Conservation (phyloP, 30 jellyfish, hydroid and myxozoan genomes). For the Clytia hemisphaerica region DNA sequence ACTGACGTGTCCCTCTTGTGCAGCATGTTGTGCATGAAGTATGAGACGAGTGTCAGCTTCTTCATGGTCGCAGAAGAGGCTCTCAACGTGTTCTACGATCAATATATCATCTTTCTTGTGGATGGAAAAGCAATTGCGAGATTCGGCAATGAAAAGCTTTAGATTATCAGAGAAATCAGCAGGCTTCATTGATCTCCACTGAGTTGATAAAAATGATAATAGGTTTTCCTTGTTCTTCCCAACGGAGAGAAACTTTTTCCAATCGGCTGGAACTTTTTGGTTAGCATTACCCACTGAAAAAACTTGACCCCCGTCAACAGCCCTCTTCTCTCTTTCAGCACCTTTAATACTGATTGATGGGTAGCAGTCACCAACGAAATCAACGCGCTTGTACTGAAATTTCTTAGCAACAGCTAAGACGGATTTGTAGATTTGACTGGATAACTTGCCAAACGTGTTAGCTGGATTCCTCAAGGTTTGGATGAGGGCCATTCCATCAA, state of each 20-base stretch:
- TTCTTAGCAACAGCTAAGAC: conserved; percentile 13
- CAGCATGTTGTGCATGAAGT: conserved; percentile 3
- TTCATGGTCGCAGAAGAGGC: conserved; percentile 8
- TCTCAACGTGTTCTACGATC: too few species aligned
- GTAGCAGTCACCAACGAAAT: conserved; percentile 33
- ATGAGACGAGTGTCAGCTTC: conserved; percentile 9
- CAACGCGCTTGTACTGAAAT: conserved; percentile 10
- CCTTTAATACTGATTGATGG: conserved; percentile 20
- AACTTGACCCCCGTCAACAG: conserved; percentile 24
- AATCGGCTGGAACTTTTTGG: conserved; percentile 26
- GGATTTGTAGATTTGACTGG: neutral
- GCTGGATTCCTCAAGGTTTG: conserved; percentile 10
- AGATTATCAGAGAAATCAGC: too few species aligned
- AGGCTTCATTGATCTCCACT: too few species aligned
- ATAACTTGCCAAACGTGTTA: conserved; percentile 12
- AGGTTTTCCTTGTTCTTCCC: conserved; percentile 17
- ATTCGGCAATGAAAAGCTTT: too few species aligned
- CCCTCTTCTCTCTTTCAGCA: conserved; percentile 37
- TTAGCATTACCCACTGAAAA: conserved; percentile 5
- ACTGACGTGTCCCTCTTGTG: neutral
- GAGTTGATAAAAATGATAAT: too few species aligned
- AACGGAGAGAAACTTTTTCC: conserved; percentile 20
- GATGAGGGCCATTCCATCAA: conserved; percentile 40
- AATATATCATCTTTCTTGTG: too few species aligned
- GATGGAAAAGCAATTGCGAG: too few species aligned